phyloP scores from a whole-genome alignment of 2,797 vertebrate species.

The Tenualosa ilisha region DNA sequence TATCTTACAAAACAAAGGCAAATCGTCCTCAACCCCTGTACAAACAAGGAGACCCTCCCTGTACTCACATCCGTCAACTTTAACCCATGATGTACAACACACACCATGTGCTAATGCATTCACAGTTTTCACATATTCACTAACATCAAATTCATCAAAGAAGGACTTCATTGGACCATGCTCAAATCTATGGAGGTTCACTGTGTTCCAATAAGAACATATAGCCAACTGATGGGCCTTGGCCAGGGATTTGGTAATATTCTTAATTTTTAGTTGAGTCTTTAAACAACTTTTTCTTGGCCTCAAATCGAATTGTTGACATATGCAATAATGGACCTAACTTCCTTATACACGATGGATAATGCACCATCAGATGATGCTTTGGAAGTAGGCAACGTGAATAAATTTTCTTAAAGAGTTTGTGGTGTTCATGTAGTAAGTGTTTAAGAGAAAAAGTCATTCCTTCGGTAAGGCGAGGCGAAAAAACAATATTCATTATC shows the following conservation, averaged over 20 bases:
- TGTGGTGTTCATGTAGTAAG: neutral
- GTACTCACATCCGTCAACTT: neutral
- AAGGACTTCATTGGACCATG: neutral
- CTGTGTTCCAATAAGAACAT: neutral
- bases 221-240: neutral
- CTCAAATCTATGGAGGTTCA: neutral
- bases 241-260: neutral
- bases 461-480: neutral
- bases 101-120: neutral
- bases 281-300: neutral
- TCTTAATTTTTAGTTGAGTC: neutral
- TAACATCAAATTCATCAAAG: too few species aligned
- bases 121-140: neutral
- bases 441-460: neutral
- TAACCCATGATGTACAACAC: neutral
- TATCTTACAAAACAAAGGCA: neutral
- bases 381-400: neutral
- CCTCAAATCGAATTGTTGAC: neutral
- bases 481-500: neutral
- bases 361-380: neutral
- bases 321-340: neutral
- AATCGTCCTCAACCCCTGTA: neutral
- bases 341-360: neutral
- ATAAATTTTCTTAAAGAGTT: neutral
- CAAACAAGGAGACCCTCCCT: neutral